Evolutionary conservation across 2,113 vertebrate species (phyloP).

Genomic region (Channa maculata): DNA sequence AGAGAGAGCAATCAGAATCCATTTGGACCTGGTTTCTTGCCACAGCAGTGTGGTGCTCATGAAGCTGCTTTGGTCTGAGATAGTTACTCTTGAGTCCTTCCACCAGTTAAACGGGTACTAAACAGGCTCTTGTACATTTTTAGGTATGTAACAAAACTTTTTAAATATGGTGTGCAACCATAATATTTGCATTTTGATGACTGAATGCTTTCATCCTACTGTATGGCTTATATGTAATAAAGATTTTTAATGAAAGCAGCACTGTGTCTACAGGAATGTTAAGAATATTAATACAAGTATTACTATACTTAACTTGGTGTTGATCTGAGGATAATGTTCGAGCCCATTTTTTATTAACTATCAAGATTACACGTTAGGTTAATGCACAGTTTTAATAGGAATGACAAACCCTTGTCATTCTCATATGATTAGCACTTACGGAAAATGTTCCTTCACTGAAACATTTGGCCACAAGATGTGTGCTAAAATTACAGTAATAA

Average conservation of each 20-base stretch:
- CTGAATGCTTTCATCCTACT: conserved; percentile 27
- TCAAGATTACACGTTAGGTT: too few species aligned
- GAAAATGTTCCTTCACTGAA: too few species aligned
- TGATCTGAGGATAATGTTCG: not conserved
- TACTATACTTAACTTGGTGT: too few species aligned
- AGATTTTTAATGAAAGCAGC: conserved; percentile 30
- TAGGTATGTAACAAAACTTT: conserved; percentile 46
- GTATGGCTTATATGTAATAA: conserved; percentile 60
- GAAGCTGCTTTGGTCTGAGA: conserved; percentile 10
- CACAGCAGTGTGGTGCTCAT: not conserved
- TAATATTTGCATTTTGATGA: conserved; percentile 55
- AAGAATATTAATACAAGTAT: not conserved
- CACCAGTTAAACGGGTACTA: conserved; percentile 46
- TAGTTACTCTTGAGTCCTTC: conserved; percentile 54
- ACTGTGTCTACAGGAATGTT: not conserved
- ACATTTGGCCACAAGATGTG: too few species aligned
- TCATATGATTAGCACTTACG: too few species aligned
- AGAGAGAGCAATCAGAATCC: not conserved
- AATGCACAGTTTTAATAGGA: too few species aligned
- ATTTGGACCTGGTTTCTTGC: not conserved
- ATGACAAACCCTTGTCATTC: too few species aligned
- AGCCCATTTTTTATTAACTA: too few species aligned
- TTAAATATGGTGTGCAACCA: conserved; percentile 35
- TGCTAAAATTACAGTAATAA: too few species aligned
- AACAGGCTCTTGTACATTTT: conserved; percentile 45